Percentiles rank a stretch among this genome's conserved stretches.
These are phyloP conservation scores for Ascaphus truei DNA, from an alignment of 2,113 vertebrate genomes.

Conservation along the genomic window DNA sequence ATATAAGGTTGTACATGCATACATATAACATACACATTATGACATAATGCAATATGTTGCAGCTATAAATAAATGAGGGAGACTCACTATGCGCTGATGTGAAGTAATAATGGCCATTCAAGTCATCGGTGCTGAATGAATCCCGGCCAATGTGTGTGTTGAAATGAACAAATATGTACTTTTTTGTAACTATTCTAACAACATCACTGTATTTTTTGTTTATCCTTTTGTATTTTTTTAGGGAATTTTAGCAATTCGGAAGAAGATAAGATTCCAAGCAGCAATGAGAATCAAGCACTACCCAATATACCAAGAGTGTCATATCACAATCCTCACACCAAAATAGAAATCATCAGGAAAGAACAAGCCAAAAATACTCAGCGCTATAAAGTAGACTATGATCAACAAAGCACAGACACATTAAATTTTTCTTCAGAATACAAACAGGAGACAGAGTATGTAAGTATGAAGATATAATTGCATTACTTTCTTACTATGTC, in stretches of 20 bases:
- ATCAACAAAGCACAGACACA: constrained; percentile 75
- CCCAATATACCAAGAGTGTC: constrained; percentile 56
- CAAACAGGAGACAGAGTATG: constrained; percentile 84
- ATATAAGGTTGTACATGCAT: no score
- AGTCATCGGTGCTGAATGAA: no score
- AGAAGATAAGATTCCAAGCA: constrained; percentile 61
- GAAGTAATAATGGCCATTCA: no score
- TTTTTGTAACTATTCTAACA: not conserved
- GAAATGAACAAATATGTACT: no score
- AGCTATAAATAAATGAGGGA: no score
- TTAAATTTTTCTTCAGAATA: constrained; percentile 85
- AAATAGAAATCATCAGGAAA: constrained; percentile 73
- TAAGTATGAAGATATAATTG: constrained; percentile 60
- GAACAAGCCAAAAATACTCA: constrained; percentile 77
- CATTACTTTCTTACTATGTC: constrained; percentile 16
- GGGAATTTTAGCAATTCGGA: constrained; percentile 68
- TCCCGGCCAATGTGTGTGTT: no score
- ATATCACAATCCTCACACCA: constrained; percentile 62
- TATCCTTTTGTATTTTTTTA: constrained; percentile 22
- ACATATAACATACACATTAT: no score
- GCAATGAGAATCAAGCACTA: constrained; percentile 51
- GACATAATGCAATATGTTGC: no score
- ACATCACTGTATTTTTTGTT: not conserved
- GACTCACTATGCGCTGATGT: no score
- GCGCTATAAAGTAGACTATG: constrained; percentile 77